Percentiles rank a stretch among this genome's conserved stretches.
Evolutionary conservation across 2,888 invertebrate genomes (phyloP).

Genomic region (Troides oblongomaculatus): DNA sequence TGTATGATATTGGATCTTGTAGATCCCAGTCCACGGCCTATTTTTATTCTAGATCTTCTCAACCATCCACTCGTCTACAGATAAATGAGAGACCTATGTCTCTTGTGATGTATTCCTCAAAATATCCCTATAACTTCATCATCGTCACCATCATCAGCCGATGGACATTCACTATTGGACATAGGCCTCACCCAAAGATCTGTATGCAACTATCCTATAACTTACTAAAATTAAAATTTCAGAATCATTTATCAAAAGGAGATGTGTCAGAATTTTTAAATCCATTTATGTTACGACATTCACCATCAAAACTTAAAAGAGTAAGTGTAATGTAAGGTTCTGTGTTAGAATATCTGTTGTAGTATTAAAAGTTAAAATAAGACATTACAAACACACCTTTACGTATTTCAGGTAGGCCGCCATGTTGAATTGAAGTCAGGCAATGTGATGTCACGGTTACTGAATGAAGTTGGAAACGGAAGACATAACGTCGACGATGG

Average conservation of each 20-base stretch:
- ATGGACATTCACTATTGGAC: too few relatives aligned
- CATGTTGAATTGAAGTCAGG: constrained; percentile 6
- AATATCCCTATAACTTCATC: too few relatives aligned
- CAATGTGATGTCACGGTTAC: constrained; percentile 13
- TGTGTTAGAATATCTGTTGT: not conserved
- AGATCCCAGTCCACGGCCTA: too few relatives aligned
- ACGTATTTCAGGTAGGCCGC: constrained; percentile 15
- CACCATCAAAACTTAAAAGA: constrained; percentile 11
- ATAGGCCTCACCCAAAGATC: too few relatives aligned
- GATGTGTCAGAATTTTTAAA: not conserved
- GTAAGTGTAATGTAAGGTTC: not conserved
- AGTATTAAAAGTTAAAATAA: not conserved
- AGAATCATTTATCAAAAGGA: constrained; percentile 2
- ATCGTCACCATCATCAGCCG: too few relatives aligned
- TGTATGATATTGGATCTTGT: too few relatives aligned
- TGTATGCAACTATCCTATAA: not conserved
- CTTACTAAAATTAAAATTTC: not conserved
- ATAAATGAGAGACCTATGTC: too few relatives aligned
- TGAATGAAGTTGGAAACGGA: constrained; percentile 4
- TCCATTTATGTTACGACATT: not conserved
- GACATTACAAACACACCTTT: not conserved
- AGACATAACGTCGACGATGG: not conserved
- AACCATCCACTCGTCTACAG: too few relatives aligned
- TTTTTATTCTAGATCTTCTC: too few relatives aligned
- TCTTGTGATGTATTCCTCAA: too few relatives aligned